Evolutionary conservation across 2,797 vertebrate genomes (phyloP).

Genomic region (Valencia hispanica): DNA sequence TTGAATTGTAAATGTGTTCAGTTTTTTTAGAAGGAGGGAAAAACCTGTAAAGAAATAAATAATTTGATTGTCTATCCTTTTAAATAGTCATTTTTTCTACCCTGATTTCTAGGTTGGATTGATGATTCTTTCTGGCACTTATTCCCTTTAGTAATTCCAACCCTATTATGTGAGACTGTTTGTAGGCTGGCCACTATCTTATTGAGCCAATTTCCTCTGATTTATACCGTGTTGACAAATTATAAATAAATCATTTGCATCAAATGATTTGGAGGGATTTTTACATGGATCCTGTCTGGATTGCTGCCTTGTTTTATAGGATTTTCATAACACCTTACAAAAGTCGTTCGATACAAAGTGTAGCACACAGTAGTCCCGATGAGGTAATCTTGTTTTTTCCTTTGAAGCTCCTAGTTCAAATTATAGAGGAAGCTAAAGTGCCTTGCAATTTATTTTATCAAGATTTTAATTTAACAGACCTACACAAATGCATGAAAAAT

Average conservation of each 20-base stretch:
- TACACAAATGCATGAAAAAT: not conserved
- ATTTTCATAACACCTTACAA: not conserved
- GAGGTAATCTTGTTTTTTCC: not conserved
- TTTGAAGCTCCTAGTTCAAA: not conserved
- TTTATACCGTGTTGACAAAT: constrained; percentile 38
- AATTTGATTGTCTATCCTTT: not conserved
- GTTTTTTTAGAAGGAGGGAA: not conserved
- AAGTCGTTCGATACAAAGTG: not conserved
- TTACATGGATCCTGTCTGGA: constrained; percentile 26
- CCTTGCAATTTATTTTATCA: not conserved
- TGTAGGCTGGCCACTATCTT: constrained; percentile 10
- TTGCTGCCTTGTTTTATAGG: not conserved
- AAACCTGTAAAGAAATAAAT: not conserved
- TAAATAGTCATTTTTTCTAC: not conserved
- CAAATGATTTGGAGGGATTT: constrained; percentile 16
- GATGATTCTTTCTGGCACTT: constrained; percentile 9
- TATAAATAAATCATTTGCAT: constrained; percentile 31
- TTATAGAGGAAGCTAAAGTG: not conserved
- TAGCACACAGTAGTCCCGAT: not conserved
- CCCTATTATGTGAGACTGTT: constrained; percentile 29
- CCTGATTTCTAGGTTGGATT: constrained; percentile 2
- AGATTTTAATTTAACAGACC: not conserved
- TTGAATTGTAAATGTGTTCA: not conserved
- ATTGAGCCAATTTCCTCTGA: constrained; percentile 24
- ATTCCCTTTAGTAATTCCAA: constrained; percentile 9